Evolutionary conservation across 2,797 vertebrate species (phyloP), one percentile per base, ranked within the genome.

Genomic region (Coccyzus lansbergi): DNA sequence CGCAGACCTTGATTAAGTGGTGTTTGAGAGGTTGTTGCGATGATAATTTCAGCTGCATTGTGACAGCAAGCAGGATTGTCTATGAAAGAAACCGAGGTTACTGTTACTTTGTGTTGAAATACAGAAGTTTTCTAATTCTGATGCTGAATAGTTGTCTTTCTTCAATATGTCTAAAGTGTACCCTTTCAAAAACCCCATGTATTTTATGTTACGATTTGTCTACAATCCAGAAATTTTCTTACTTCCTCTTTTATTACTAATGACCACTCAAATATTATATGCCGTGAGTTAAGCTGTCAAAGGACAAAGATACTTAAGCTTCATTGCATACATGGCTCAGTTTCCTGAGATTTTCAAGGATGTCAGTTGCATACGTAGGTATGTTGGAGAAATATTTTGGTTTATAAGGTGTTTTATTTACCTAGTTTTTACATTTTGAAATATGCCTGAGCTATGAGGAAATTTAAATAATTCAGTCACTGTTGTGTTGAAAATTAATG

Each of bases 31-130:
- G 24, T 24, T 44, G 25, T 40, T 75, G 10, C 8, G 18, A 22
- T 62, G 1, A 0, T 19, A 36, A 40, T 68, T 60, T 48, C 38
- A 48, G 36, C 28, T 25, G 34, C 20, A 33, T 60, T 71, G 28
- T 70, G 26, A 36, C 31, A 77, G 10, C 33, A 76, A 82, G n/a
- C 12, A 78, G 48, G 15, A 40, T 68, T 78, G 26, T 33, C 24
- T 64, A 3, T 12, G 25, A 76, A 81, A 62, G 6, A 9, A 62
- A 6, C 5, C 0, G 0, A 69, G 12, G 17, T 42, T 62, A 65
- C 19, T 12, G 56, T 65, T 72, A 42, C 19, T 65, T 81, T 64
- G 10, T 31, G 11, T 12, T 38, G 52, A 81, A 59, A 71, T 40
- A 46, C 4, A 58, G 15, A 19, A 42, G 36, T 42, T 51, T 15